Percentiles rank a stretch among this genome's conserved stretches.
Conservation (phyloP, 53 echinoderm and acorn worm genomes). For the Luidia sarsii region DNA sequence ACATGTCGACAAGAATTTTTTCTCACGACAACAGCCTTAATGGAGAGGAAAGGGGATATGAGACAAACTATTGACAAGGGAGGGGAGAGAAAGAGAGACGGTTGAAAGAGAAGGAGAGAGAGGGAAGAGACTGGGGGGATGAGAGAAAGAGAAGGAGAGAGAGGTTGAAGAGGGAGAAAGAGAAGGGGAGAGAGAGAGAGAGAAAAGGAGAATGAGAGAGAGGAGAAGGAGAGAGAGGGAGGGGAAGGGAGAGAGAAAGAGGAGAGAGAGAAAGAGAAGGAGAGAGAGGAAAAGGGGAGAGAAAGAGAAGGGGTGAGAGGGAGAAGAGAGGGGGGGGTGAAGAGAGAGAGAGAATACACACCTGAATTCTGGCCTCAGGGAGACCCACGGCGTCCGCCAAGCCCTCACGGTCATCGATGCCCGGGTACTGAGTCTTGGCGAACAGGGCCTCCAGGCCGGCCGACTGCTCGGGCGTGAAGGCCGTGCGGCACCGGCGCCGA, state of each 20-base stretch:
- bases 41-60: no score
- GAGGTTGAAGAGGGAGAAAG: no score
- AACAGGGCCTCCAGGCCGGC: conserved; percentile 70
- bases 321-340: neutral
- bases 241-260: neutral
- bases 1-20: no score
- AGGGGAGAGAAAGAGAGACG: no score
- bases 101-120: no score
- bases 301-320: neutral
- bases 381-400: conserved; percentile 68
- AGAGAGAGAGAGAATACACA: neutral
- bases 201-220: neutral
- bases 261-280: neutral
- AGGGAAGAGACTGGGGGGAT: no score
- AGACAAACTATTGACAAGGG: no score
- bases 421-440: conserved; percentile 65
- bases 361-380: conserved; percentile 82
- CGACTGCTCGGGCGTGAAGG: conserved; percentile 65
- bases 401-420: conserved; percentile 71
- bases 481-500: conserved; percentile 72
- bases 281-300: neutral
- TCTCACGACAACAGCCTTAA: no score
- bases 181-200: no score
- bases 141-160: no score
- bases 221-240: neutral